A percentile compares a stretch with the other conserved stretches of the same genome.
These are phyloP conservation scores for Meleagris gallopavo DNA, from an alignment of 2,113 vertebrate species.

Conservation along the genomic window DNA sequence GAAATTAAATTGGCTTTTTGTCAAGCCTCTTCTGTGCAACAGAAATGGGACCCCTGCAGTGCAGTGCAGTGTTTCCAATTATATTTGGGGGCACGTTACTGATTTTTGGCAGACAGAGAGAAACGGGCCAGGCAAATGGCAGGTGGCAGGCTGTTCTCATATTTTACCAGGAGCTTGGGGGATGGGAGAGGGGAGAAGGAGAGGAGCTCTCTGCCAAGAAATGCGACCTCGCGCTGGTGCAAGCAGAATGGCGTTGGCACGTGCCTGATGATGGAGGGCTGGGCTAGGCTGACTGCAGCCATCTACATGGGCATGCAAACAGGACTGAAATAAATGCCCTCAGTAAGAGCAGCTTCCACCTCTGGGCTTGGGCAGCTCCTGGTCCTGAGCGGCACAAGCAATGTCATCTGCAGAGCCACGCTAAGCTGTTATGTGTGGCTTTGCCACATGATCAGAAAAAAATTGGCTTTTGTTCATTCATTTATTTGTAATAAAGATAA, in stretches of 20 bases:
- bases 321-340: neutral
- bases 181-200: constrained; percentile 36
- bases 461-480: neutral
- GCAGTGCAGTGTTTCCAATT: constrained; percentile 67
- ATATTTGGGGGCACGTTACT: constrained; percentile 63
- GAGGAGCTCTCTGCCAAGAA: constrained; percentile 9
- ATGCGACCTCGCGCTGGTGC: neutral
- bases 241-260: constrained; percentile 38
- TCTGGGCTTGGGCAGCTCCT: neutral
- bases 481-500: neutral
- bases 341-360: neutral
- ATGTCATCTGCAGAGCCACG: accelerated
- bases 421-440: neutral
- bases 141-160: constrained; percentile 69
- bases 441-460: neutral
- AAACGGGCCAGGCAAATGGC: constrained; percentile 59
- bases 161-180: constrained; percentile 27
- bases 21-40: constrained; percentile 53
- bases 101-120: constrained; percentile 63
- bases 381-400: accelerated
- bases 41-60: constrained; percentile 56
- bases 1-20: constrained; percentile 69
- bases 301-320: neutral
- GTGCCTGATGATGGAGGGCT: neutral
- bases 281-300: neutral